A percentile compares a stretch with the other conserved stretches of the same genome.
Evolutionary conservation across 2,113 vertebrate genomes (phyloP).

Genomic region (Aramus guarauna): DNA sequence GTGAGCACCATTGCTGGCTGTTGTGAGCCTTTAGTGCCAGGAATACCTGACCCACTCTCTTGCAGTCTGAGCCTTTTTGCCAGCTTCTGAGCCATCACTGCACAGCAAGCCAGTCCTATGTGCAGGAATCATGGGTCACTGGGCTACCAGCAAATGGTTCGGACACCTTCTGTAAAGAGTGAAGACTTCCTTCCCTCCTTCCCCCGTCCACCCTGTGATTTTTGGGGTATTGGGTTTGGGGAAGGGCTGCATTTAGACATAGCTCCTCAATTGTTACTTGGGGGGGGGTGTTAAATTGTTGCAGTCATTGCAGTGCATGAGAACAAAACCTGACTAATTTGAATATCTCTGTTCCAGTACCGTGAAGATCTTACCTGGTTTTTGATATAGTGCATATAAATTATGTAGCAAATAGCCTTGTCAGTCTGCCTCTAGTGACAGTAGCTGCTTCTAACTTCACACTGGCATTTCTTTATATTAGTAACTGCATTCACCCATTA

Average conservation of each 20-base stretch:
- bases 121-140: background rate
- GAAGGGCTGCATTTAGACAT: background rate
- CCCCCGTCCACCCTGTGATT: background rate
- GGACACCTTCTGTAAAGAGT: background rate
- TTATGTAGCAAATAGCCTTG: background rate
- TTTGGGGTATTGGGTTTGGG: background rate
- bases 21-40: background rate
- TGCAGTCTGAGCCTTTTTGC: background rate
- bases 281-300: background rate
- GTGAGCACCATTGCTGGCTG: background rate
- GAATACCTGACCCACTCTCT: background rate
- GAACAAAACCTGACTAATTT: background rate
- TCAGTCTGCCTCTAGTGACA: background rate
- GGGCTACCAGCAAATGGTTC: background rate
- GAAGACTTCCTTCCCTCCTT: background rate
- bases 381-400: background rate
- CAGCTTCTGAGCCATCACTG: background rate
- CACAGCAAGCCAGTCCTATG: background rate
- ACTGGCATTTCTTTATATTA: background rate
- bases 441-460: background rate
- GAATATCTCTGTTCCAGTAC: background rate
- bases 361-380: background rate
- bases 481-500: background rate
- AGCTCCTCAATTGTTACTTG: background rate
- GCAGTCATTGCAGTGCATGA: background rate